Evolutionary conservation across 2,797 vertebrate species (phyloP), one percentile per base, ranked within the genome.

Genomic region (Rhinella marina): DNA sequence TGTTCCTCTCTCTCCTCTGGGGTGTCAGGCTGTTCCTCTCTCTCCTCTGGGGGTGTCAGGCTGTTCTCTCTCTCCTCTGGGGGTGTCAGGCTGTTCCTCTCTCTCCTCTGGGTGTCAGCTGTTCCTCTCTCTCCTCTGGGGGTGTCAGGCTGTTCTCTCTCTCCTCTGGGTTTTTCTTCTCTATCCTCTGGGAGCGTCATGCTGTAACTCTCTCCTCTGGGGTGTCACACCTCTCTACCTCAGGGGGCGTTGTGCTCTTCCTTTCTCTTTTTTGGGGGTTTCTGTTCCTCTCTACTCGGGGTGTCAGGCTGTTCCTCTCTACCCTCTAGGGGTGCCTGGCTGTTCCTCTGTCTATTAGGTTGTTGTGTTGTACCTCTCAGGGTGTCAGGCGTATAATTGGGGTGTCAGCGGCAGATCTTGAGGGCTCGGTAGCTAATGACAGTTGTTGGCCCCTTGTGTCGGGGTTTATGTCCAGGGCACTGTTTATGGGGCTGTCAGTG

Each of bases 391-490:
- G 62, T 25, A 25, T 68, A 25, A 68, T 17, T 32, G 16, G 5
- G 29, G 27, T 68, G 7, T 41, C 68, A 2, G 1, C 0, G 17
- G 3, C 19, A 41, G 19, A 7, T 17, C 2, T 19, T 72, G 68
- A 21, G 19, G 19, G 7, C 7, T 14, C 2, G 16, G 4, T 8
- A 3, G 25, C 9, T 66, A 2, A 10, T 14, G 64, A 13, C 10
- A 68, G 16, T 72, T 73, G 70, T 72, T 73, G 70, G 16, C 5
- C 72, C 41, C 72, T 48, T 56, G 76, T 29, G n/a, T 78, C 75
- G 16, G 50, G 25, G 50, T 54, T 29, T 29, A 80, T 61, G 57
- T 6, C 27, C 25, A 17, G 54, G 57, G 3, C 14, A 17, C 25
- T 17, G 16, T 79, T 27, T 79, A 79, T 57, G 23, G 7, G 56